A percentile compares a stretch with the other conserved stretches of the same genome.
These are phyloP conservation scores for Caerostris darwini DNA, from an alignment of 1,140 invertebrate species.

Conservation along the genomic window DNA sequence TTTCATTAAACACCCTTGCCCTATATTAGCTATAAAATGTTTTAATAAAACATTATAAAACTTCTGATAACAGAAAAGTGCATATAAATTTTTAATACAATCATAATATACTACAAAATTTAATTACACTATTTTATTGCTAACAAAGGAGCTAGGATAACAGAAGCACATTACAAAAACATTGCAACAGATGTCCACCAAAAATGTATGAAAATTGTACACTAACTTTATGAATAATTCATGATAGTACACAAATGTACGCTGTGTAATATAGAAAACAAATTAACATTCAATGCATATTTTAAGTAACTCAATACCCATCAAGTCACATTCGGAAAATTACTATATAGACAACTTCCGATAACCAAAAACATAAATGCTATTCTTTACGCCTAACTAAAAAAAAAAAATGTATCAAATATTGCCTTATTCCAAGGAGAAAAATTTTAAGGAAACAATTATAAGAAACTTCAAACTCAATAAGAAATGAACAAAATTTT, in stretches of 20 bases:
- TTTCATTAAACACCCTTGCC: no score
- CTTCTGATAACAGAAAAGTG: no score
- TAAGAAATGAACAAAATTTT: background rate
- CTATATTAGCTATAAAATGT: no score
- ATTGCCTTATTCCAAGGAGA: background rate
- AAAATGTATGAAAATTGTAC: slow-evolving; percentile 17
- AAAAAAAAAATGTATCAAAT: slow-evolving; percentile 1
- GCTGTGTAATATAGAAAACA: background rate
- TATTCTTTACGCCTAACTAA: background rate
- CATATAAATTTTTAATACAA: no score
- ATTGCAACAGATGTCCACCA: slow-evolving; percentile 56
- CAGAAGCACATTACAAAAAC: slow-evolving; percentile 66
- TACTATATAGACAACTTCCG: background rate
- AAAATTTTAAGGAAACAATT: background rate
- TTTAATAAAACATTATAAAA: no score
- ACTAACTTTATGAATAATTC: slow-evolving; percentile 30
- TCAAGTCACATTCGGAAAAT: slow-evolving; percentile 23
- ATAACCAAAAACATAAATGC: background rate
- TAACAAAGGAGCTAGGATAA: slow-evolving; percentile 50
- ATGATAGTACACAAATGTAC: background rate
- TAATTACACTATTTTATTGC: slow-evolving; percentile 65
- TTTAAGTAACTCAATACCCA: slow-evolving; percentile 1
- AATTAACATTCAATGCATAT: slow-evolving; percentile 4
- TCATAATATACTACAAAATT: background rate
- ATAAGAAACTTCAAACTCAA: background rate